phyloP scores from a whole-genome alignment of 2,797 vertebrate genomes.

The Chloroceryle amazona region DNA sequence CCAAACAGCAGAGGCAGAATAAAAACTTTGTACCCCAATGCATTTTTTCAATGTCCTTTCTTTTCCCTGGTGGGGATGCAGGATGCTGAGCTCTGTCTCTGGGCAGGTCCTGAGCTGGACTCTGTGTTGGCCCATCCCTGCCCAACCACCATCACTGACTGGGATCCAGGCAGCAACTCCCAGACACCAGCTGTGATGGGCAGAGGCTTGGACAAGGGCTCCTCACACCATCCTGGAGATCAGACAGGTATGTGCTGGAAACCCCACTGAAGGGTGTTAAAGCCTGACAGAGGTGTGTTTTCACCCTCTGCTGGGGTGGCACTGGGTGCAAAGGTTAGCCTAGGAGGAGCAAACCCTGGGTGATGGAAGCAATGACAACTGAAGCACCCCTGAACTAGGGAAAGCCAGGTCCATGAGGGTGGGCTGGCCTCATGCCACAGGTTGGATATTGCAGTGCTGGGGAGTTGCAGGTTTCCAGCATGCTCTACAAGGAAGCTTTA shows the following conservation, averaged over 20 bases:
- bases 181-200: not conserved
- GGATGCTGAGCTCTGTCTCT: not conserved
- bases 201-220: accelerated
- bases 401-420: not conserved
- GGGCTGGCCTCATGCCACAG: not conserved
- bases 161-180: not conserved
- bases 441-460: not conserved
- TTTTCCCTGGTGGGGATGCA: not conserved
- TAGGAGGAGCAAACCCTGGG: not conserved
- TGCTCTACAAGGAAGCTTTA: accelerated
- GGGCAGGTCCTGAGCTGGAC: not conserved
- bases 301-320: accelerated
- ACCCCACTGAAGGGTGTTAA: not conserved
- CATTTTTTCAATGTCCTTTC: not conserved
- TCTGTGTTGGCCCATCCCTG: not conserved
- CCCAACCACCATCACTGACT: accelerated
- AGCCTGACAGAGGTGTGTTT: not conserved
- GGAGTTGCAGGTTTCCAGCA: not conserved
- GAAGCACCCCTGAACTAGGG: not conserved
- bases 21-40: not conserved
- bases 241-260: not conserved
- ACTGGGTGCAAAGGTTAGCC: not conserved
- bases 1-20: not conserved
- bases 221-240: not conserved
- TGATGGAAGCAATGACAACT: not conserved